Base-by-base conservation (phyloP, 1,140 invertebrate genomes). In the Drosophila sucinea region DNA sequence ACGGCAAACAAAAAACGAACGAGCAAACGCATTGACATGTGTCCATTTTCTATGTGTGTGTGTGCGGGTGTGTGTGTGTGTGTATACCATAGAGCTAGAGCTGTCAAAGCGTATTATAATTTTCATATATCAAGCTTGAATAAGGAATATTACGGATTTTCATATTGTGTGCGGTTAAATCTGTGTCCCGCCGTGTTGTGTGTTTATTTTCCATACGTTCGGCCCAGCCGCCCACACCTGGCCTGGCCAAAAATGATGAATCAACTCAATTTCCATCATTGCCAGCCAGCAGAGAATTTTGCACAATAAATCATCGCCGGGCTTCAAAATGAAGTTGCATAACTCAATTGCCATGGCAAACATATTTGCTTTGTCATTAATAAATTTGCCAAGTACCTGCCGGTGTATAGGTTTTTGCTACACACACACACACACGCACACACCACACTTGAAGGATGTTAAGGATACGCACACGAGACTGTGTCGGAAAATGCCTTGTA, bases 91-190 rank as follows among this genome's bases (percentile, higher is more conserved):
- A 79, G 60, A 57, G 40, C 56, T 71, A 62, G 54, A 74, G 68
- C 76, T 83, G 81, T 83, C 81, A 83, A 84, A 79, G 76, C 76
- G 72, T 64, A 83, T 83, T 83, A 83, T 70, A 73, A 84, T 83
- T 83, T 83, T 79, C 80, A 83, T 83, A 83, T 84, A 77, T 83
- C 81, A 83, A 79, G 66, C 66, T 70, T 65, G 44, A 79, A 83
- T 79, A 61, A 56, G 70, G 67, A 67, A 72, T 72, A 60, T 67
- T 70, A 10, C 5, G 44, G 44, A 67, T 67, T 62, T 68, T 65
- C 47, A 76, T 69, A 73, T 69, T 69, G 47, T 73, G 63, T 73
- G 63, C 60, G 35, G 27, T 40, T 6, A 55, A 38, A 60, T 57
- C 55, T 68, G 32, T 33, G 51, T 35, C 32, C 17, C 38, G 55